A percentile compares a stretch with the other conserved stretches of the same genome.
These are phyloP conservation scores for Tragelaphus scriptus DNA, from an alignment of 2,113 vertebrate species.

Conservation along the genomic window DNA sequence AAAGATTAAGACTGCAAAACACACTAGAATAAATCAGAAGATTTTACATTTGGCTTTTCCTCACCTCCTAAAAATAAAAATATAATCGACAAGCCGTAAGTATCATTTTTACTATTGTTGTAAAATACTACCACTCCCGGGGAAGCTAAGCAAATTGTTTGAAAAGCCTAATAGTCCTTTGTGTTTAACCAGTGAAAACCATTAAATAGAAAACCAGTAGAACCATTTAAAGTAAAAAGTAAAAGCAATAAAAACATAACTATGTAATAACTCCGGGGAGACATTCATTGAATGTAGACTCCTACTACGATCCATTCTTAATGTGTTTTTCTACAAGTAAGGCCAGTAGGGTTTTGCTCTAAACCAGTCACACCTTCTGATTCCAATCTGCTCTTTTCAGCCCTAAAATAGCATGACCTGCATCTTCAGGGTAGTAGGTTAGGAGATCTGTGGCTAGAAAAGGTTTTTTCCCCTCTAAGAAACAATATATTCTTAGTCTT, in stretches of 20 bases:
- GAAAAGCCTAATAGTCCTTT: not conserved
- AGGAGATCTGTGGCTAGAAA: not conserved
- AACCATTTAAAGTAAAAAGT: not conserved
- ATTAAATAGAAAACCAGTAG: not conserved
- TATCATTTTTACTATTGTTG: not conserved
- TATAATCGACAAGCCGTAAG: not conserved
- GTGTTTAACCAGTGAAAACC: not conserved
- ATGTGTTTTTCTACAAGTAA: not conserved
- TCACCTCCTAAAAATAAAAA: conserved; percentile 29
- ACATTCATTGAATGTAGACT: not conserved
- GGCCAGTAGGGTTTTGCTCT: not conserved
- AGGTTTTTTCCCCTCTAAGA: not conserved
- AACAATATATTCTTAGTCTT: not conserved
- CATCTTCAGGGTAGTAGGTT: not conserved
- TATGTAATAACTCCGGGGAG: not conserved
- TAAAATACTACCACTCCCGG: not conserved
- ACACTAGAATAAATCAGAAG: not conserved
- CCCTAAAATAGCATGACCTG: not conserved
- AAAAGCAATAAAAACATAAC: not conserved
- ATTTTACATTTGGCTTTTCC: not conserved
- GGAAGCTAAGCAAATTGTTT: not conserved
- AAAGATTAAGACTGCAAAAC: conserved; percentile 19
- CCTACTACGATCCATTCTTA: not conserved
- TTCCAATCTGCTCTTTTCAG: not conserved
- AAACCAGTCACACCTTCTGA: not conserved